Base-by-base conservation (phyloP, 1,140 invertebrate genomes). In the Drosophila serrata region DNA sequence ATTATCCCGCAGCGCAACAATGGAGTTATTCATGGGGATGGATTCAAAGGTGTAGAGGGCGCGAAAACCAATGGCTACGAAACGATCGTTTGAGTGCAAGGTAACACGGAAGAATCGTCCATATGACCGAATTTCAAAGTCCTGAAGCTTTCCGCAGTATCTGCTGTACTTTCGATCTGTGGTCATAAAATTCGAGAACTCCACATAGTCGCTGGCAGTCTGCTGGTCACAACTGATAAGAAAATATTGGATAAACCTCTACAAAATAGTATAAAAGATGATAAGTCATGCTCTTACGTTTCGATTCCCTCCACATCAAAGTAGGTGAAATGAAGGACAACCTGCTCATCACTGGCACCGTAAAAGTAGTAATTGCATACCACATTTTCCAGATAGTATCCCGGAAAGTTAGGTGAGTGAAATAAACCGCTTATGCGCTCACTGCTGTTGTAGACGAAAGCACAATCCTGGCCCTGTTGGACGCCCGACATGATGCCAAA, bases 351-450 rank as follows among this genome's bases (percentile, higher is more conserved):
- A 51, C 94, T 93, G 22, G 94, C 94, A 13, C 97, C 98, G 88
- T 98, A 95, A 93, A 99, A 99, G 92, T 98, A 97, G 92, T 98
- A 99, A 93, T 99, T 97, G 91, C 98, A 99, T 91, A 98, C 97
- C 0, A 98, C 97, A 91, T 98, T 96, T 68, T 97, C 94, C 0
- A 98, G 97, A 93, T 99, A 99, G 31, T 95, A 95, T 8, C 98
- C 98, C 0, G 98, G 98, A 90, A 97, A 98, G 93, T 99, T 99
- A 2, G 98, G 98, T 7, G 97, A 98, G 48, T 96, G 95, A 91
- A 99, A 97, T 19, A 96, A 96, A 13, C 98, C 98, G 84, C 95
- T 96, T 69, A 94, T 94, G 8, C 95, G 94, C 77, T 95, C 95
- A 62, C 95, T 96, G 93, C 97, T 98, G 93, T 97, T 96, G 93